Conservation (phyloP, 2,113 vertebrate genomes). For the Chaetops frenatus region DNA sequence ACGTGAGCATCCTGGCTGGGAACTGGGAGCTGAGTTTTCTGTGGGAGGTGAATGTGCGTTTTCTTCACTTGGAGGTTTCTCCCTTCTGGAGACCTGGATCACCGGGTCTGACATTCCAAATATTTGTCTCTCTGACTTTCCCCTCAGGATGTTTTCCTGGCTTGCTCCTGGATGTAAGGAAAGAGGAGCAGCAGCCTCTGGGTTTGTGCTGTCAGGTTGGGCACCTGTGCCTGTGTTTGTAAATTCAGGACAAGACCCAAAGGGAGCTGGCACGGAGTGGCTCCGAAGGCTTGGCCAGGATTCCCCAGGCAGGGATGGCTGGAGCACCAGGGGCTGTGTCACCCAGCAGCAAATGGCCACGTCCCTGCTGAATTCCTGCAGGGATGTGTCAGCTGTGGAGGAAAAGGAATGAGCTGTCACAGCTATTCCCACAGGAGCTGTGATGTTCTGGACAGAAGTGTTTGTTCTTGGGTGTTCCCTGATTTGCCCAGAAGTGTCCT, state of each 20-base stretch:
- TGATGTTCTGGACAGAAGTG: neutral
- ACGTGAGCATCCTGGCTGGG: neutral
- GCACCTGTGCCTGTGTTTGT: neutral
- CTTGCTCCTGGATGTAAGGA: neutral
- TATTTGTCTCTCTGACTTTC: neutral
- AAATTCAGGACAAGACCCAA: neutral
- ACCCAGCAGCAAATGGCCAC: neutral
- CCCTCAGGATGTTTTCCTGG: neutral
- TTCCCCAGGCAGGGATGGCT: neutral
- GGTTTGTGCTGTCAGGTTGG: neutral
- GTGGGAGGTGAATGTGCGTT: neutral
- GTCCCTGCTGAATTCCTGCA: neutral
- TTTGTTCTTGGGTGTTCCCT: neutral
- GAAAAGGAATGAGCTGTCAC: neutral
- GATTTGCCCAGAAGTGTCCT: conserved; percentile 41
- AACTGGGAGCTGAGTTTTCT: neutral
- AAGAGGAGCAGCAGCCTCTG: neutral
- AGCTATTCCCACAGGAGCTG: neutral
- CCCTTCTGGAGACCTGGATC: neutral
- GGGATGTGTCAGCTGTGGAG: neutral
- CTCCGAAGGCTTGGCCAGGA: neutral
- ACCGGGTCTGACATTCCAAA: neutral
- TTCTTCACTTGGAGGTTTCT: neutral
- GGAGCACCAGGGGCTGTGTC: neutral
- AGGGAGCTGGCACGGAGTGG: neutral